These are phyloP conservation scores for Drosophila tristis DNA, from an alignment of 1,140 invertebrate species.

Conservation along the genomic window DNA sequence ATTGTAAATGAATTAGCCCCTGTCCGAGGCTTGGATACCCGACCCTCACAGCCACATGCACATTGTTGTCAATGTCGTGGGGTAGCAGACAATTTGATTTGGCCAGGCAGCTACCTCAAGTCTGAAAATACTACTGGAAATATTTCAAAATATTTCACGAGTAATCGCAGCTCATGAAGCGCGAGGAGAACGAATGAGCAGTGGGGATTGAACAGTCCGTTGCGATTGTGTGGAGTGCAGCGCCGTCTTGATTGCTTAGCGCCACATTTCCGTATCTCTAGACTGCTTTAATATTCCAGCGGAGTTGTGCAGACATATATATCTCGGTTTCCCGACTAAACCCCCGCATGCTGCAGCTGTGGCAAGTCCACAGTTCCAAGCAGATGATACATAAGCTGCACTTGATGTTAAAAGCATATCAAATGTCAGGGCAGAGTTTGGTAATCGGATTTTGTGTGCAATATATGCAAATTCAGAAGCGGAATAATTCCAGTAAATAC, in stretches of 20 bases:
- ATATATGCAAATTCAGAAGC: slow-evolving; percentile 11
- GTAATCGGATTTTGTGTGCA: slow-evolving; percentile 23
- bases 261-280: too few relatives aligned
- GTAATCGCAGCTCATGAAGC: too few relatives aligned
- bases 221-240: too few relatives aligned
- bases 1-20: slow-evolving; percentile 62
- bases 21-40: slow-evolving; percentile 2
- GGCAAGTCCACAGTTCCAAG: too few relatives aligned
- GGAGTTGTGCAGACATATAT: too few relatives aligned
- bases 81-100: slow-evolving; percentile 33
- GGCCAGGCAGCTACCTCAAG: not conserved
- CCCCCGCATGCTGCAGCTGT: too few relatives aligned
- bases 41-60: not conserved
- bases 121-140: not conserved
- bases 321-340: too few relatives aligned
- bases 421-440: slow-evolving; percentile 10
- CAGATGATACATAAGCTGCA: too few relatives aligned
- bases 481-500: slow-evolving; percentile 11
- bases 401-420: not conserved
- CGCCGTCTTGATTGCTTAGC: too few relatives aligned
- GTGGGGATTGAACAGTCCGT: too few relatives aligned
- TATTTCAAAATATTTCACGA: not conserved
- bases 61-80: slow-evolving; percentile 11
- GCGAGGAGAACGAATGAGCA: too few relatives aligned
- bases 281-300: too few relatives aligned